Evolutionary conservation across 2,113 vertebrate genomes (phyloP), one percentile per base, ranked within the genome.

Genomic region (Gallinago undulata): DNA sequence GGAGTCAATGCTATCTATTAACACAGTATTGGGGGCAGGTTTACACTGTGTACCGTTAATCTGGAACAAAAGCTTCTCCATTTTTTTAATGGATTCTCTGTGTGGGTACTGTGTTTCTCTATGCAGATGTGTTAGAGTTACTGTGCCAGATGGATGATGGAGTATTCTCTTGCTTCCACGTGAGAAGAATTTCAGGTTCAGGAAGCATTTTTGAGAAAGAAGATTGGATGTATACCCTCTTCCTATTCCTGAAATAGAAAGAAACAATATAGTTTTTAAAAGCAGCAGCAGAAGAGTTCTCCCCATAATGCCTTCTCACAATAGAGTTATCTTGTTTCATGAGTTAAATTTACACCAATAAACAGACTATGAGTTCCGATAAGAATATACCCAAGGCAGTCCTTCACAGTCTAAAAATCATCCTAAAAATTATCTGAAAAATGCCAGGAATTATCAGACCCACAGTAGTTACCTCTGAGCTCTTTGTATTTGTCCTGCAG

Each of bases 321-420:
- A 91, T 56, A 95, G 51, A 77, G 14, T 88, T 84, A 93, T 93
- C 83, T 87, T 70, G 33, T 95, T 96, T 81, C 78, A 80, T 11
- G 23, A 79, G 23, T 77, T 76, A 79, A 94, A 64, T 80, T 91
- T 60, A 2, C 74, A 85, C 90, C 90, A 92, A 88, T 59, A 90
- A 96, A 92, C 53, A 93, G 33, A 39, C 11, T 23, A 30, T 31
- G 41, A 35, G 53, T 93, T 96, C 91, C 87, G 89, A 96, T 67
- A 94, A 83, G 94, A 96, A 94, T 10, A 41, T 79, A 62, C 45
- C 45, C 48, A 89, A 56, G 27, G 39, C 56, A 73, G 28, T 60
- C 21, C 50, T 73, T 10, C 30, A 30, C 24, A 68, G 24, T 41
- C 45, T 76, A 47, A 93, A 89, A 96, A n/a, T 45, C 27, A 73